Evolutionary conservation across 2,888 invertebrate species (phyloP).

Genomic region (Lepidochitona cinerea): DNA sequence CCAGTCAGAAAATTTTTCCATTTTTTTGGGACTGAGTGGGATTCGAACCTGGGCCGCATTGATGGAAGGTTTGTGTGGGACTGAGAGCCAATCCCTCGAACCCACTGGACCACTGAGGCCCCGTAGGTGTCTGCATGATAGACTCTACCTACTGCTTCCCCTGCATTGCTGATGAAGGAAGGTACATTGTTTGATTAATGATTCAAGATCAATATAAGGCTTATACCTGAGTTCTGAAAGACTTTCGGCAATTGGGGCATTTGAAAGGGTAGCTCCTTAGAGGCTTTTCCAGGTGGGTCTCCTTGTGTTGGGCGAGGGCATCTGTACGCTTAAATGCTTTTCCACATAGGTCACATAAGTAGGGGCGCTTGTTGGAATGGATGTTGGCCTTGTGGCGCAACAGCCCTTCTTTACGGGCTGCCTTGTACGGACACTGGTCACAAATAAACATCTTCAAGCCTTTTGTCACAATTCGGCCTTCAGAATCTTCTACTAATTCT

Average conservation of each 20-base stretch:
- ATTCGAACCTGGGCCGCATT: too few relatives aligned
- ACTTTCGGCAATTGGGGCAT: conserved; percentile 66
- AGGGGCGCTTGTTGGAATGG: conserved; percentile 73
- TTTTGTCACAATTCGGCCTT: conserved; percentile 11
- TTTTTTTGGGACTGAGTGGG: too few relatives aligned
- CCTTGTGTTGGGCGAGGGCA: conserved; percentile 72
- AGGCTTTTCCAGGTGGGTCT: conserved; percentile 67
- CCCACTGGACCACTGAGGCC: too few relatives aligned
- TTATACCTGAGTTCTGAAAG: conserved; percentile 64
- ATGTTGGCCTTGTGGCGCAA: conserved; percentile 71
- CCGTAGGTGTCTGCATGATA: too few relatives aligned
- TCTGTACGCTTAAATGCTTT: conserved; percentile 74
- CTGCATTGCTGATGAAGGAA: too few relatives aligned
- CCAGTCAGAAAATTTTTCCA: too few relatives aligned
- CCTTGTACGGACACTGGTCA: conserved; percentile 68
- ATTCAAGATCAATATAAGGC: not conserved
- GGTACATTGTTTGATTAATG: too few relatives aligned
- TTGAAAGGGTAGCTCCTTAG: conserved; percentile 45
- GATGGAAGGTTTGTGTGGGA: too few relatives aligned
- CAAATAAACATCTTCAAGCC: conserved; percentile 55
- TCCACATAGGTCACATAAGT: conserved; percentile 74
- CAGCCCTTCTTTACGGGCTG: conserved; percentile 68
- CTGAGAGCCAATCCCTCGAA: too few relatives aligned
- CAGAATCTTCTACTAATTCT: conserved; percentile 8
- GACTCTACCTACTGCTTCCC: too few relatives aligned